Evolutionary conservation across 2,888 invertebrate species (phyloP).

Genomic region (Sicus ferrugineus): DNA sequence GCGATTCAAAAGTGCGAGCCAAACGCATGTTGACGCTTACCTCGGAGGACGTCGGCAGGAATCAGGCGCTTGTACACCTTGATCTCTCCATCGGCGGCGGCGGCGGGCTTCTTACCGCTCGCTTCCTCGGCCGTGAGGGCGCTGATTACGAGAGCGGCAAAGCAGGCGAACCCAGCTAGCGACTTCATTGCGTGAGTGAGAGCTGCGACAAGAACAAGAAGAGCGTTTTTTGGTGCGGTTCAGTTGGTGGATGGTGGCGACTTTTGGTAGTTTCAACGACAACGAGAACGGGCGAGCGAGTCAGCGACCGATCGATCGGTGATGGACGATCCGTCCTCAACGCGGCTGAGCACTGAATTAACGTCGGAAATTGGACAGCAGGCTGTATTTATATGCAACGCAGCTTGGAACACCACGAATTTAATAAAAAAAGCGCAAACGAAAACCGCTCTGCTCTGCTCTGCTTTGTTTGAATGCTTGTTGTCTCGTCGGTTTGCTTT

Average conservation of each 20-base stretch:
- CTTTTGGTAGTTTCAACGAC: slow-evolving; percentile 26
- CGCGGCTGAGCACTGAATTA: slow-evolving; percentile 45
- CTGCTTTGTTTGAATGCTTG: neutral
- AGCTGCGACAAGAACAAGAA: neutral
- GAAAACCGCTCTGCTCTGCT: neutral
- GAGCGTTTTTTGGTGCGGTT: neutral
- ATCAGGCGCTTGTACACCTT: slow-evolving; percentile 84
- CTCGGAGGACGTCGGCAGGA: slow-evolving; percentile 89
- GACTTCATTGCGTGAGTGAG: slow-evolving; percentile 33
- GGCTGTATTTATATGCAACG: slow-evolving; percentile 42
- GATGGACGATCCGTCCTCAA: slow-evolving; percentile 41
- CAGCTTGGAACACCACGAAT: neutral
- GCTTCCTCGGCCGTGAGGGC: slow-evolving; percentile 16
- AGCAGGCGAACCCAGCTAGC: slow-evolving; percentile 5
- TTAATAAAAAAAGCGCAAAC: neutral
- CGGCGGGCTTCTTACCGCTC: slow-evolving; percentile 51
- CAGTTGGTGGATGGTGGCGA: neutral
- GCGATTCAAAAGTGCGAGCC: too few species aligned
- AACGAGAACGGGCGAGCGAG: slow-evolving; percentile 25
- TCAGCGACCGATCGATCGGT: slow-evolving; percentile 19
- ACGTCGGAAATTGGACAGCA: slow-evolving; percentile 39
- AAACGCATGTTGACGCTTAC: too few species aligned
- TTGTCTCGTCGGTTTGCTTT: neutral
- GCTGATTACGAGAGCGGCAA: slow-evolving; percentile 8
- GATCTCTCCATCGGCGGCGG: slow-evolving; percentile 65